A percentile compares a stretch with the other conserved stretches of the same genome.
Conservation (phyloP, 2,888 invertebrate species). For the Monoplex corrugatus region DNA sequence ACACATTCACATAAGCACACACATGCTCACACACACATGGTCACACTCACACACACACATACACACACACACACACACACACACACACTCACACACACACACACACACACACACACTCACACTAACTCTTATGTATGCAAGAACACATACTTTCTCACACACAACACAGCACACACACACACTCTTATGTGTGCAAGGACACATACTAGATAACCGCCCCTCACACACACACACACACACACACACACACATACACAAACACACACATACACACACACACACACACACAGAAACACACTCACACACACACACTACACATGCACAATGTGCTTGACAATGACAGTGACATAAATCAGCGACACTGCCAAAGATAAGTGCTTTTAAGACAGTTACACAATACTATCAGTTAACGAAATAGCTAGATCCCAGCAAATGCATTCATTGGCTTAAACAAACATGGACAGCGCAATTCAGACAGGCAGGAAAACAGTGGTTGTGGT, state of each 20-base stretch:
- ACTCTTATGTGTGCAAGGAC: not conserved
- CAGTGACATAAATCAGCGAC: too few species aligned
- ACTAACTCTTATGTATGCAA: not conserved
- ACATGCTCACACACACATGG: not conserved
- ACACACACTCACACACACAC: not conserved
- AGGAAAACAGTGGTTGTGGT: too few species aligned
- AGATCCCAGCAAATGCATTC: too few species aligned
- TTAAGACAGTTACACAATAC: too few species aligned
- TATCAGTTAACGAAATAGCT: too few species aligned
- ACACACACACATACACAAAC: too few species aligned
- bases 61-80: not conserved
- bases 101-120: not conserved
- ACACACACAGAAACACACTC: not conserved
- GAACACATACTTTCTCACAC: not conserved
- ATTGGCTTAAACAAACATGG: too few species aligned
- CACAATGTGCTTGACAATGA: too few species aligned
- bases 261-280: not conserved
- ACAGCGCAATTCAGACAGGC: too few species aligned
- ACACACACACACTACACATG: not conserved
- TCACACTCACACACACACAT: not conserved
- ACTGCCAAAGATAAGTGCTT: too few species aligned
- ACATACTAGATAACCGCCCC: not conserved
- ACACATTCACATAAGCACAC: not conserved
- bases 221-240: not conserved
- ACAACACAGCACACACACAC: too few species aligned